Evolutionary conservation across 2,113 vertebrate species (phyloP).

Genomic region (Ptychochromis oligacanthus): DNA sequence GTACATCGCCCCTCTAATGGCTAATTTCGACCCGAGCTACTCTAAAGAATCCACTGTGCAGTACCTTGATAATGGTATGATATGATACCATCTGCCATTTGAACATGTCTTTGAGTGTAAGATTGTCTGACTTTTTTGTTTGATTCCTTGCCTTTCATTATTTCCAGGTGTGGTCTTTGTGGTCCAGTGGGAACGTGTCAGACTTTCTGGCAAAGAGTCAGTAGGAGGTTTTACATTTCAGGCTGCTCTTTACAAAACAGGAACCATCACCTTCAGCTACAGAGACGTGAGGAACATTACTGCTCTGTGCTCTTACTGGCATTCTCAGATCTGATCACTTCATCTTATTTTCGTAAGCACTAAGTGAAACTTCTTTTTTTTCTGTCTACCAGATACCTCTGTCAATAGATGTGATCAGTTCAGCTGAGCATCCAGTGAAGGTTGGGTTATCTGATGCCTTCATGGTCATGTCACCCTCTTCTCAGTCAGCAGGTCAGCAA

Average conservation of each 20-base stretch:
- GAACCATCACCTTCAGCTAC: constrained; percentile 91
- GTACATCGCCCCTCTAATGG: constrained; percentile 93
- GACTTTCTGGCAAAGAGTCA: constrained; percentile 86
- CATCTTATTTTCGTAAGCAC: neutral
- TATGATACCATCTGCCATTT: constrained; percentile 47
- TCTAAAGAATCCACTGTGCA: constrained; percentile 87
- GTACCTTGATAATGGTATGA: constrained; percentile 89
- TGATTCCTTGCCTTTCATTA: constrained; percentile 1
- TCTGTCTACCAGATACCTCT: constrained; percentile 85
- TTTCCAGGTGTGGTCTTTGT: constrained; percentile 88
- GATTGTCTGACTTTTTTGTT: neutral
- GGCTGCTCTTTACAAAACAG: constrained; percentile 84
- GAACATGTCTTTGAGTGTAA: neutral
- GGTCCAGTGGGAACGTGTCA: constrained; percentile 93
- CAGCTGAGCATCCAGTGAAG: constrained; percentile 90
- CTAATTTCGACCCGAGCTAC: constrained; percentile 93
- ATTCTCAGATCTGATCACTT: neutral
- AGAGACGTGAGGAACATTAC: constrained; percentile 83
- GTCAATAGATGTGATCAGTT: constrained; percentile 83
- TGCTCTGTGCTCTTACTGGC: neutral
- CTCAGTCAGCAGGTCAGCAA: constrained; percentile 83
- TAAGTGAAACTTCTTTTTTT: neutral
- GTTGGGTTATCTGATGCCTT: constrained; percentile 94
- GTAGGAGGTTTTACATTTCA: constrained; percentile 93
- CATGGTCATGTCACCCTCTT: constrained; percentile 82